Percentiles rank a stretch among this genome's conserved stretches.
phyloP scores from a whole-genome alignment of 2,888 invertebrate species.

The Drosophila longiperda region DNA sequence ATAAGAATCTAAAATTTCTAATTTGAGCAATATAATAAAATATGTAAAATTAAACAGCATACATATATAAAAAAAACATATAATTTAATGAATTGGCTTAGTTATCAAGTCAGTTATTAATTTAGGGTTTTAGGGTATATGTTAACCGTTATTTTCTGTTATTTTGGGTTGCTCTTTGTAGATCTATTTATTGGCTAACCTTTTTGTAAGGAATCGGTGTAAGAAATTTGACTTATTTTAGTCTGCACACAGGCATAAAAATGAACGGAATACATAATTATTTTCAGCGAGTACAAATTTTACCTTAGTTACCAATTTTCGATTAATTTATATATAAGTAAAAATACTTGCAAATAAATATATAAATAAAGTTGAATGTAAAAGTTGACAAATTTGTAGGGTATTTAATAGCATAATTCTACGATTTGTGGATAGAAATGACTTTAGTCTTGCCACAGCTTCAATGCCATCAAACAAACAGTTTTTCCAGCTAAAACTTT shows the following conservation, averaged over 20 bases:
- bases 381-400: neutral
- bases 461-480: conserved; percentile 47
- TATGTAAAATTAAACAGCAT: neutral
- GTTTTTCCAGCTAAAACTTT: conserved; percentile 49
- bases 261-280: neutral
- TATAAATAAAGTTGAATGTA: neutral
- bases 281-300: neutral
- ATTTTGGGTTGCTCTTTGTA: too few species aligned
- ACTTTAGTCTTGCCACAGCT: conserved; percentile 4
- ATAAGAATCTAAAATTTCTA: neutral
- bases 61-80: neutral
- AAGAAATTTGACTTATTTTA: neutral
- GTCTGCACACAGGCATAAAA: neutral
- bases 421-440: neutral
- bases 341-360: neutral
- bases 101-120: too few species aligned
- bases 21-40: neutral
- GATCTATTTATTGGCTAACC: neutral
- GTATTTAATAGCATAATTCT: neutral
- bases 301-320: neutral
- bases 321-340: neutral
- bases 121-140: neutral
- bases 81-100: neutral
- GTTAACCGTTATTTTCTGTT: too few species aligned
- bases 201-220: neutral